Evolutionary conservation across 2,797 vertebrate species (phyloP).

Genomic region (Myotis planiceps): DNA sequence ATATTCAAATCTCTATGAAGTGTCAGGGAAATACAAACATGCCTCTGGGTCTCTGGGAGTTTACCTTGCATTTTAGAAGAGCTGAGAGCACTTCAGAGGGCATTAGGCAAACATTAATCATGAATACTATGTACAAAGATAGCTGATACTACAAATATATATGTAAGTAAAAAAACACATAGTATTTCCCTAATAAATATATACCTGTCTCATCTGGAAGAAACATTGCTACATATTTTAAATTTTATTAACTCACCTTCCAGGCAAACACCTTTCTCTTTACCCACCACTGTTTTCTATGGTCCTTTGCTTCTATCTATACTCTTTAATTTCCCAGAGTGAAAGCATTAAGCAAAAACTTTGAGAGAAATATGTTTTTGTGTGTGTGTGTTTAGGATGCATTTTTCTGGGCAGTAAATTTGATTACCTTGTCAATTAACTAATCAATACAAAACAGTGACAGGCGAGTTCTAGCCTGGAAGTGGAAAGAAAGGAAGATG

Average conservation of each 20-base stretch:
- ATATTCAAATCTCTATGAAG: neutral
- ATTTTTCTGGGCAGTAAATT: neutral
- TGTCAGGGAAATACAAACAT: neutral
- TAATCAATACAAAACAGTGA: neutral
- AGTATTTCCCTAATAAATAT: neutral
- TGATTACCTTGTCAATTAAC: constrained; percentile 14
- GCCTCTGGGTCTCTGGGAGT: neutral
- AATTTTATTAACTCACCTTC: neutral
- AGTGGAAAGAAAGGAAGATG: neutral
- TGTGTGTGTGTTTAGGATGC: neutral
- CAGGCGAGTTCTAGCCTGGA: neutral
- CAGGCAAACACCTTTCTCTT: neutral
- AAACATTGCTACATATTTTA: neutral
- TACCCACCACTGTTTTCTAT: neutral
- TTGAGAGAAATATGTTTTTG: neutral
- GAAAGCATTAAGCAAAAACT: neutral
- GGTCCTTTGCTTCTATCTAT: neutral
- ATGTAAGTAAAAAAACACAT: neutral
- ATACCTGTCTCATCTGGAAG: neutral
- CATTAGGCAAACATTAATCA: neutral
- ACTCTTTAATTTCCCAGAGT: neutral
- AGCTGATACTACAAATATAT: neutral
- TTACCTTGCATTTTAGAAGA: neutral
- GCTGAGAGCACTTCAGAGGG: neutral
- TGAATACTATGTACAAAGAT: neutral